Conservation (phyloP, 1,140 invertebrate genomes). For the Cyclargus thomasi region DNA sequence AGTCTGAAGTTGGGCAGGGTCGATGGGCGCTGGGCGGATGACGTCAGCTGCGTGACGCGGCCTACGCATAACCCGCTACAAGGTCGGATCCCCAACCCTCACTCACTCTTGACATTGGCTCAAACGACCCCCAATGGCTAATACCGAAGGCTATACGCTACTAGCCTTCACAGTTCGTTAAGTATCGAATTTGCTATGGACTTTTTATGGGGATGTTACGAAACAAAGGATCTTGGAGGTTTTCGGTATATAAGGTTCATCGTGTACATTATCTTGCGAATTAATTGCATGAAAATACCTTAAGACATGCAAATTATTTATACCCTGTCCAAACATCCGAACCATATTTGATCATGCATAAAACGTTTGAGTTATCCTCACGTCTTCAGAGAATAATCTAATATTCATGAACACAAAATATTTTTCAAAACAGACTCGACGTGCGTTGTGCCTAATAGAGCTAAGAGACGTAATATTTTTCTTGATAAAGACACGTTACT, state of each 20-base stretch:
- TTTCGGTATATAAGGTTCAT: not conserved
- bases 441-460: not conserved
- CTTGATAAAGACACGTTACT: not conserved
- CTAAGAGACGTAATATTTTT: not conserved
- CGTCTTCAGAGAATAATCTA: not conserved
- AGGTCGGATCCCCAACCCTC: constrained; percentile 19
- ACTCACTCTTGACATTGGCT: constrained; percentile 19
- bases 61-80: constrained; percentile 19
- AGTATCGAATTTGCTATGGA: not conserved
- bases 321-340: not conserved
- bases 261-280: not conserved
- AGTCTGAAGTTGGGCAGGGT: not conserved
- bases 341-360: not conserved
- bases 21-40: constrained; percentile 11
- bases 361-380: not conserved
- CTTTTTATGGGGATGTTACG: not conserved
- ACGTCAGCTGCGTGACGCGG: constrained; percentile 22
- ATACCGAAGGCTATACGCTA: not conserved
- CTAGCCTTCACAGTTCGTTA: not conserved
- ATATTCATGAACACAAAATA: not conserved
- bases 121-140: constrained; percentile 3
- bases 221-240: not conserved
- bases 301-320: not conserved
- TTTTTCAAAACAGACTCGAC: not conserved
- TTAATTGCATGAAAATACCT: no score